Evolutionary conservation across 2,113 vertebrate genomes (phyloP).

Genomic region (Clarias batrachus): DNA sequence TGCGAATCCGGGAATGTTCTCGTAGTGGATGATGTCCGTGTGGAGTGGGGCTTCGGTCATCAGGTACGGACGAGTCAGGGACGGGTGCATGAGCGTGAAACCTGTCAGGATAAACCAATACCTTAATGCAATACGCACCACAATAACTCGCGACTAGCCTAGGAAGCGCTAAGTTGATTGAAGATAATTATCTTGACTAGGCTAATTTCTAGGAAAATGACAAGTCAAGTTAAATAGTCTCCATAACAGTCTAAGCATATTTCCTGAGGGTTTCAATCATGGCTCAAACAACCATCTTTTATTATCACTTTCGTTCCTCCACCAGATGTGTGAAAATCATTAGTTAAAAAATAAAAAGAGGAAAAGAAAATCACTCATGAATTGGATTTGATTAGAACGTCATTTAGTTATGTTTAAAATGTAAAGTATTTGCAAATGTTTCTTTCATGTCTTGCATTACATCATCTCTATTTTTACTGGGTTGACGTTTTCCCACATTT

Average conservation of each 20-base stretch:
- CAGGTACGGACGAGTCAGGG: slow-evolving; percentile 91
- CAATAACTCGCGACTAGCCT: too few relatives aligned
- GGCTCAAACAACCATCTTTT: neutral
- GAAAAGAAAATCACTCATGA: neutral
- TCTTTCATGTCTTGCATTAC: neutral
- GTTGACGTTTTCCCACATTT: neutral
- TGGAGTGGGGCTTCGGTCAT: slow-evolving; percentile 92
- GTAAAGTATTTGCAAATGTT: neutral
- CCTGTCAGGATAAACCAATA: slow-evolving; percentile 68
- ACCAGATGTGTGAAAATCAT: neutral
- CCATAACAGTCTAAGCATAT: neutral
- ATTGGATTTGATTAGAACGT: too few relatives aligned
- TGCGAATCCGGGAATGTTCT: slow-evolving; percentile 94
- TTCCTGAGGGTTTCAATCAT: neutral
- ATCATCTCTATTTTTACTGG: neutral
- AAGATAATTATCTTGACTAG: neutral
- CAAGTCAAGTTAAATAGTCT: neutral
- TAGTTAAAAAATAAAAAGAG: neutral
- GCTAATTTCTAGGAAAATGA: neutral
- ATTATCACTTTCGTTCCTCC: neutral
- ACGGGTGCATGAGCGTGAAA: slow-evolving; percentile 97
- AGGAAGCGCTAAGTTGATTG: too few relatives aligned
- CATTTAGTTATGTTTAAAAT: neutral
- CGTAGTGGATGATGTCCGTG: slow-evolving; percentile 96
- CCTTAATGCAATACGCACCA: neutral